Base-by-base conservation (phyloP, 2,888 invertebrate species). In the Drosophila percnosoma region DNA sequence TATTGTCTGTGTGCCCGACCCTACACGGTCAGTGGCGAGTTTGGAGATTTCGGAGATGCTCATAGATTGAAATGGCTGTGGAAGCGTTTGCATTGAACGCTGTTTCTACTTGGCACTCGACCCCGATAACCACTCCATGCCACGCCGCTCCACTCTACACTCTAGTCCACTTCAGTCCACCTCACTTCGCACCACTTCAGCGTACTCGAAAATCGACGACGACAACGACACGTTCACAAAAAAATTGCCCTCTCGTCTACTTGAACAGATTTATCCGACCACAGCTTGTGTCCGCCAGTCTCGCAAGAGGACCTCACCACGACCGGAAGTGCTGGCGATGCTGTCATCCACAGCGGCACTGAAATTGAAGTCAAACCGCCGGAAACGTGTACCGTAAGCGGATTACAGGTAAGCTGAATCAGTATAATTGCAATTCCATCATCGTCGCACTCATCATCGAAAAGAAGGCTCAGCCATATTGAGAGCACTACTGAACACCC, bases 351-450 rank as follows among this genome's bases (percentile, higher is more conserved):
- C 79, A 92, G 93, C 78, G 92, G 92, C 64, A 93, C 93, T 29
- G 92, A 93, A 90, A 93, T 95, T 71, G 95, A 95, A 84, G 96
- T 96, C 85, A 95, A 95, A 40, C 95, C 96, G 80, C 91, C 92
- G 67, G 92, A 93, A 87, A 78, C 89, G 73, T 92, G 92, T 82
- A 92, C 91, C 65, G 91, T 92, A 87, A 91, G 90, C 89, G 95
- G 96, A 78, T 94, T 97, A 89, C 97, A 97, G 96, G 97, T 97
- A 94, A 93, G 89, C 89, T 75, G 73, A 84, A 89, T 80, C 84
- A 82, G 80, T 80, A 82, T 86, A 87, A 88, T 89, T 89, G 89
- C 82, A 86, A 87, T 80, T 81, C 79, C 82, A 78, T 79, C 83
- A 80, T 82, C 83, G 77, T 79, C 83, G 77, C 74, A 79, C 76